Conservation (phyloP, 1,140 invertebrate species). For the Andrena cerasifolii region DNA sequence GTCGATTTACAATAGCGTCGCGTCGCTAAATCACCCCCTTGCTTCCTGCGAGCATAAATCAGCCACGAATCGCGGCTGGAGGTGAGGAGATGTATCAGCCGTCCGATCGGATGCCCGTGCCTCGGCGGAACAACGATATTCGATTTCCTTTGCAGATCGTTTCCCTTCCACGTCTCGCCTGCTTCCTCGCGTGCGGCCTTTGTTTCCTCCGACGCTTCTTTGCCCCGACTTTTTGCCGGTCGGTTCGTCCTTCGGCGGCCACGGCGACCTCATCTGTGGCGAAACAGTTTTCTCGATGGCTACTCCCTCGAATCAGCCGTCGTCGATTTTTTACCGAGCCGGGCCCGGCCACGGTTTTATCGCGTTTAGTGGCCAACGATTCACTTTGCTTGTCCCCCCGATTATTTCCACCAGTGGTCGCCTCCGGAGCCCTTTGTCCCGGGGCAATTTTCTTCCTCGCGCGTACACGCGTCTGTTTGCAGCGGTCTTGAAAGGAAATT, state of each 20-base stretch:
- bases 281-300: constrained; percentile 63
- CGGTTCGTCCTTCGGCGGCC: neutral
- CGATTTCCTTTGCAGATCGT: constrained; percentile 74
- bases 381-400: constrained; percentile 48
- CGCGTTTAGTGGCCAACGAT: constrained; percentile 38
- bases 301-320: neutral
- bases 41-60: constrained; percentile 71
- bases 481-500: too few relatives aligned
- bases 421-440: neutral
- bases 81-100: constrained; percentile 5
- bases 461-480: too few relatives aligned
- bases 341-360: constrained; percentile 39
- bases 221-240: constrained; percentile 34
- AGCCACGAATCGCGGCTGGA: constrained; percentile 53
- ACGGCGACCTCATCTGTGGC: constrained; percentile 50
- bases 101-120: constrained; percentile 25
- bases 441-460: too few relatives aligned
- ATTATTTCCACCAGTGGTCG: constrained; percentile 52
- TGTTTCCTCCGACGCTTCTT: constrained; percentile 55
- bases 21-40: constrained; percentile 42
- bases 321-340: constrained; percentile 44
- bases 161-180: constrained; percentile 17
- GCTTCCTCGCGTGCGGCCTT: constrained; percentile 40
- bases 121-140: constrained; percentile 50
- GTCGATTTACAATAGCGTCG: constrained; percentile 24